These are phyloP conservation scores for Australoheros scitulus DNA, from an alignment of 2,113 vertebrate genomes.

Conservation along the genomic window DNA sequence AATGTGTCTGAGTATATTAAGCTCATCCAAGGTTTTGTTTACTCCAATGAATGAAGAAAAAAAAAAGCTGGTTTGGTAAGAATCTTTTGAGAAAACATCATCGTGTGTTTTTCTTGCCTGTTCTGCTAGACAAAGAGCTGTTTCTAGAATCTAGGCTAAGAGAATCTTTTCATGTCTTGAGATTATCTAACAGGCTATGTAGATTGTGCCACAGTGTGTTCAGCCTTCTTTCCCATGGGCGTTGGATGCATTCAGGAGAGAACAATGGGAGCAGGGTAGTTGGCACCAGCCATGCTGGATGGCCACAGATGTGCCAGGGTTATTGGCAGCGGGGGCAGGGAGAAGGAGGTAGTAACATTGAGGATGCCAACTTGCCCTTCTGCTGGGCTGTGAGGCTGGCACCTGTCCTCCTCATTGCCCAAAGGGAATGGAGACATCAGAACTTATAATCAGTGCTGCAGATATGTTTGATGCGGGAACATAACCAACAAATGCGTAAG, in stretches of 20 bases:
- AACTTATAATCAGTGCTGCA: neutral
- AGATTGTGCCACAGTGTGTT: conserved; percentile 54
- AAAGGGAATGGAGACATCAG: conserved; percentile 17
- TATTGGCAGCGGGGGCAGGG: conserved; percentile 50
- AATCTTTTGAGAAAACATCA: conserved; percentile 19
- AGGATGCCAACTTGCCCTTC: conserved; percentile 60
- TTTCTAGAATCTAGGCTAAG: conserved; percentile 63
- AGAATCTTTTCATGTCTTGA: conserved; percentile 62
- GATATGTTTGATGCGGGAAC: conserved; percentile 18
- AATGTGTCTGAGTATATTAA: neutral
- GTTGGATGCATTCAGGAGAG: conserved; percentile 63
- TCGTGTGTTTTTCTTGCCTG: conserved; percentile 28
- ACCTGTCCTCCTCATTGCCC: conserved; percentile 58
- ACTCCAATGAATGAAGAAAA: neutral
- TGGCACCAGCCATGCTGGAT: conserved; percentile 55
- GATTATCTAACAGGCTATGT: conserved; percentile 66
- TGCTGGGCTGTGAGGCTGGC: conserved; percentile 44
- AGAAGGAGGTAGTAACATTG: conserved; percentile 40
- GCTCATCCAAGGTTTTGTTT: neutral
- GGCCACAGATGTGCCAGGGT: conserved; percentile 66
- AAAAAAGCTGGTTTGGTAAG: neutral
- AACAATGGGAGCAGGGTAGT: conserved; percentile 57
- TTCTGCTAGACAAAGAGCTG: conserved; percentile 37
- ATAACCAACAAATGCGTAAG: neutral
- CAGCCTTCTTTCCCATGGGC: conserved; percentile 58